Evolutionary conservation across 1,140 invertebrate genomes (phyloP).

Genomic region (Rhagoletis pomonella): DNA sequence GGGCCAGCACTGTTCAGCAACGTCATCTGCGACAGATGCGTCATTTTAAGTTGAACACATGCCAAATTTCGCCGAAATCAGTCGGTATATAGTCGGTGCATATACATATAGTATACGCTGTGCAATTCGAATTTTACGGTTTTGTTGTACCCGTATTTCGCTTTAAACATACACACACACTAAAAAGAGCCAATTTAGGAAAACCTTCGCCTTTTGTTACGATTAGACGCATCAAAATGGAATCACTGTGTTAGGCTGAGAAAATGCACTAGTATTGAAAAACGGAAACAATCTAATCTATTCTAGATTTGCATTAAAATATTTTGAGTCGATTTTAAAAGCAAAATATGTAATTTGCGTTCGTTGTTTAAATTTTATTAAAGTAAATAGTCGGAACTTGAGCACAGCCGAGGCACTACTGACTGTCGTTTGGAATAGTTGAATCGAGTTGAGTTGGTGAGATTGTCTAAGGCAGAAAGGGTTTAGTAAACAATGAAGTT

Average conservation of each 20-base stretch:
- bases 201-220: too few species aligned
- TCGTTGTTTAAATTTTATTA: neutral
- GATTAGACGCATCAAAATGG: neutral
- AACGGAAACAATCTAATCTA: too few species aligned
- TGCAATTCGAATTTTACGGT: neutral
- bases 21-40: conserved; percentile 35
- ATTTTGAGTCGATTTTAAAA: neutral
- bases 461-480: neutral
- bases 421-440: neutral
- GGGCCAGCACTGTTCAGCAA: neutral
- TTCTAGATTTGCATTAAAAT: neutral
- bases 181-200: too few species aligned
- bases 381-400: conserved; percentile 43
- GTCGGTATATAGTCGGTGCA: too few species aligned
- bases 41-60: conserved; percentile 13
- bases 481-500: neutral
- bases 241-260: neutral
- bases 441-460: neutral
- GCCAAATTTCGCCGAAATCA: conserved; percentile 15
- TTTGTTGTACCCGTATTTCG: neutral
- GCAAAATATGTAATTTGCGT: neutral
- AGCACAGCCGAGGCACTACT: conserved; percentile 38
- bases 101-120: neutral
- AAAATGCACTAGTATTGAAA: neutral
- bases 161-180: too few species aligned